Evolutionary conservation across 2,888 invertebrate genomes (phyloP), one percentile per base, ranked within the genome.

Genomic region (Ophioninae sp.): DNA sequence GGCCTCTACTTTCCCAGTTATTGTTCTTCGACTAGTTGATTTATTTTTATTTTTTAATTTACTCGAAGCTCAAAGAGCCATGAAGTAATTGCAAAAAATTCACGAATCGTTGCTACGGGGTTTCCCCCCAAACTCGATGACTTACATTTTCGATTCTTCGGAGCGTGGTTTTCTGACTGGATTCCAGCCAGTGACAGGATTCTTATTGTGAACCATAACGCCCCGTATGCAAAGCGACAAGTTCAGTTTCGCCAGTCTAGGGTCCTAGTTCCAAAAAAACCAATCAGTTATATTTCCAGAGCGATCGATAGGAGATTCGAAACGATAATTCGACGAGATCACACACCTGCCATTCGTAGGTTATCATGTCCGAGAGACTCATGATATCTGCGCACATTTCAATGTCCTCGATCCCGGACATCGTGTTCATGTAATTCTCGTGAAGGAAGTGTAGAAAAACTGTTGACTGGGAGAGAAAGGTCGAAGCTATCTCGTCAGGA

Each of bases 391-490:
- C 93, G 2, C 96, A 96, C 0, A 94, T 93, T 87, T 96, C 95
- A 44, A 88, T 89, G 70, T 90, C 87, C 56, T 95, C 95, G 23
- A 97, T 94, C 59, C 84, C 79, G 0, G 95, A 94, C 89, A 96
- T 96, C 89, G 97, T 97, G 6, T 95, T 94, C 37, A 96, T 91
- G 92, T 96, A 97, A 93, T 97, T 97, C 88, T 96, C 96, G 90
- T 95, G 95, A 23, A 97, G 92, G 88, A 97, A 96, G 81, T 94
- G 94, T 0, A 95, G 93, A 91, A 96, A 96, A 67, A 94, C 95
- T 79, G 93, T 94, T 0, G 96, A 95, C 87, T 96, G 96, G 7
- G 95, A 94, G 65, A 94, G 92, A 90, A 97, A 96, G 87, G 95
- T 95, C 81, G 95, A 95, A 6, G 96, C 94, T 57, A 96, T 93